These are phyloP conservation scores for Eristalis tenax DNA, from an alignment of 2,888 invertebrate genomes.

Conservation along the genomic window DNA sequence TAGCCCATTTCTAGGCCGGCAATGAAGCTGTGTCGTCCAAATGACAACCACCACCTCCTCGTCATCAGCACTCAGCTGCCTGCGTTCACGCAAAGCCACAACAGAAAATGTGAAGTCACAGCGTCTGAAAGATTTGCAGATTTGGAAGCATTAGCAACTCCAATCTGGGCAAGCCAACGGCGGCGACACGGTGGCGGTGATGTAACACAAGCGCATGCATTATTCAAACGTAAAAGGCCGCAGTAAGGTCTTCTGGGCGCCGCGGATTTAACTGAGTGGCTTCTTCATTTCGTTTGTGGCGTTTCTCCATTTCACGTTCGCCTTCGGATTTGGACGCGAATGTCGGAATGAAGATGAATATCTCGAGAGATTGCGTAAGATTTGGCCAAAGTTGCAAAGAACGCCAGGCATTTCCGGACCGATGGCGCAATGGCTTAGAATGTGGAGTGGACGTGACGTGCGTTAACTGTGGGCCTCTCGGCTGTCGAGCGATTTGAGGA, in stretches of 20 bases:
- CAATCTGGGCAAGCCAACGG: not conserved
- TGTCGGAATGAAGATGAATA: not conserved
- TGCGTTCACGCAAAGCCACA: not conserved
- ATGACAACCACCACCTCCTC: too few species aligned
- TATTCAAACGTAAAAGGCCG: constrained; percentile 13
- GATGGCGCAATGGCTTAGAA: not conserved
- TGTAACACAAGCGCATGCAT: not conserved
- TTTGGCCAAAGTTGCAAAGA: not conserved
- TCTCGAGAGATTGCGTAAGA: not conserved
- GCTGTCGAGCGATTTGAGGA: too few species aligned
- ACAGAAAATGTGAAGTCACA: not conserved
- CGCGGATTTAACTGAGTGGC: not conserved
- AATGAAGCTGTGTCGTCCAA: too few species aligned
- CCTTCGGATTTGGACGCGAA: not conserved
- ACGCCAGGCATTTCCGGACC: not conserved
- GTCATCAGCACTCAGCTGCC: not conserved
- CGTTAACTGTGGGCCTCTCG: not conserved
- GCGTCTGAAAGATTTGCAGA: not conserved
- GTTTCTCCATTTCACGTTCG: not conserved
- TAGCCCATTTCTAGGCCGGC: too few species aligned
- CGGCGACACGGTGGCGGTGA: not conserved
- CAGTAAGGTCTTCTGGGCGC: not conserved
- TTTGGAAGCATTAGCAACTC: not conserved
- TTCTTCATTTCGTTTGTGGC: not conserved
- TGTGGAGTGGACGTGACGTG: not conserved